Base-by-base conservation (phyloP, 2,888 invertebrate genomes). In the Atrina japonica region DNA sequence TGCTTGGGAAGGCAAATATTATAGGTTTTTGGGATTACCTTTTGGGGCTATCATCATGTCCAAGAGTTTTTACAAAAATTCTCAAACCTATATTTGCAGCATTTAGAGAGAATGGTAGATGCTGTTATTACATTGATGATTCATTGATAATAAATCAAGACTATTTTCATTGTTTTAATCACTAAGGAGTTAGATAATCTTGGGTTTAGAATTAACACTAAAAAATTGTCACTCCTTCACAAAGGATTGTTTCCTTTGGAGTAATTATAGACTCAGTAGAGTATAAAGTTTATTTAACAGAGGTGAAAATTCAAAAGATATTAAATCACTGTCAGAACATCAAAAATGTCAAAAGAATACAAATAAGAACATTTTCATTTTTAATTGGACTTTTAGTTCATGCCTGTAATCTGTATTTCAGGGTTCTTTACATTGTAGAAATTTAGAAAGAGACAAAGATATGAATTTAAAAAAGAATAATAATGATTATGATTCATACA, bases 61-160 rank as follows among this genome's bases (percentile, higher is more conserved):
- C 73, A 14, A 29, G 53, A 23, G 21, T 71, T 25, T 76, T 68
- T 55, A 76, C 69, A 18, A 71, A 73, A 66, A 53, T 70, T 35
- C 40, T 73, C 9, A 69, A 76, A 29, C 71, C 76, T 18, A 40
- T 76, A 11, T 74, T 64, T 74, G 47, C 63, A 16, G 45, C 43
- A 25, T 64, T 76, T 43, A 30, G 67, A 30, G 47, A 63, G 30
- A 50, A 52, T n/a, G 66, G 69, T 9, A 52, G 65, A 14, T 53
- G 59, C 56, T 55, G 61, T 30, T 69, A 70, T 59, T 77, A 72
- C 23, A 72, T 76, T 53, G 76, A 77, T 71, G 76, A 80, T 67
- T 75, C 72, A n/a, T 23, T 77, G 1, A 67, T 73, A 41, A 75
- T 72, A 66, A 65, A 75, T 65, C 45, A 65, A 35, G 35, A 52